A percentile compares a stretch with the other conserved stretches of the same genome.
These are phyloP conservation scores for Phengaris arion DNA, from an alignment of 2,888 invertebrate genomes.

Conservation along the genomic window DNA sequence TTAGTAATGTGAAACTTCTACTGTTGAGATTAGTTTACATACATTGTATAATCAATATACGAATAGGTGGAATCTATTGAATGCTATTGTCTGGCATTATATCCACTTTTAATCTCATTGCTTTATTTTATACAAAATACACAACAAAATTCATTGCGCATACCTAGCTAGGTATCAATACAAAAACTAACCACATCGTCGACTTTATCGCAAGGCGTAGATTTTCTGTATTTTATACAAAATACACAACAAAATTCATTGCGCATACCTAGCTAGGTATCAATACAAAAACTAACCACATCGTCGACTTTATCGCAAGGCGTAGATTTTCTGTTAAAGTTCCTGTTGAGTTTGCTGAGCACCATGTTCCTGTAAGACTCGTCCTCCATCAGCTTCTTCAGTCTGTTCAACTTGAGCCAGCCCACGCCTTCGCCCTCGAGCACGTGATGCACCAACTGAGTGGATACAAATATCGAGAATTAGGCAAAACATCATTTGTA, in stretches of 20 bases:
- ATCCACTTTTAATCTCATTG: too few relatives aligned
- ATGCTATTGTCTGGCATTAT: too few relatives aligned
- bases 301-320: slow-evolving; percentile 98
- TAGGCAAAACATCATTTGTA: background rate
- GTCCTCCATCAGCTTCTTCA: slow-evolving; percentile 98
- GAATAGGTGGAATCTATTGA: too few relatives aligned
- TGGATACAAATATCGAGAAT: background rate
- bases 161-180: background rate
- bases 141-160: background rate
- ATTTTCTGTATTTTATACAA: slow-evolving; percentile 90
- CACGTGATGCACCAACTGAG: slow-evolving; percentile 86
- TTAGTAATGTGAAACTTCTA: too few relatives aligned
- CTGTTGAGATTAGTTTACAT: too few relatives aligned
- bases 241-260: background rate
- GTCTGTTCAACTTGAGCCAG: slow-evolving; percentile 95
- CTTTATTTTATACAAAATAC: too few relatives aligned
- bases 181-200: slow-evolving; percentile 93
- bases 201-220: slow-evolving; percentile 96
- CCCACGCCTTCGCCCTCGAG: slow-evolving; percentile 96
- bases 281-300: slow-evolving; percentile 83
- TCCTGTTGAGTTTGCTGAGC: slow-evolving; percentile 95
- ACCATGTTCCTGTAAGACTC: slow-evolving; percentile 98
- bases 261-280: background rate
- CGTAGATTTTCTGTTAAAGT: slow-evolving; percentile 94
- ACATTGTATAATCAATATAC: too few relatives aligned